Evolutionary conservation across 1,140 invertebrate genomes (phyloP).

Genomic region (Leptinotarsa defecta): DNA sequence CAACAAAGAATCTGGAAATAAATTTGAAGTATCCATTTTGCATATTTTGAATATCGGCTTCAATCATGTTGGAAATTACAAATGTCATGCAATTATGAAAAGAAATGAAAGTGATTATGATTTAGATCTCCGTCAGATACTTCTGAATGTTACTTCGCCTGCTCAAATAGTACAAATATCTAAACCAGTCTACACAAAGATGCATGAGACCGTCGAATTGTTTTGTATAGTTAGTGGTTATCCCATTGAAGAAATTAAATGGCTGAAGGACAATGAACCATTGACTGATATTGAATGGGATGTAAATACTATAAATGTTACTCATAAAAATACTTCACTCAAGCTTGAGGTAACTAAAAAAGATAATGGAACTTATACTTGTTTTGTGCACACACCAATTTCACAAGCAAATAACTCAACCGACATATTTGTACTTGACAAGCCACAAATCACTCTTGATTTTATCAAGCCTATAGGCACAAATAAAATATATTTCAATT

Average conservation of each 20-base stretch:
- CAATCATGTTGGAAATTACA: conserved; percentile 59
- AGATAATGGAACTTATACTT: conserved; percentile 71
- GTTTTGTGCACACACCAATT: conserved; percentile 53
- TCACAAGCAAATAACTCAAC: conserved; percentile 54
- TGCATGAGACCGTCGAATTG: conserved; percentile 58
- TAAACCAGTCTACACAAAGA: conserved; percentile 58
- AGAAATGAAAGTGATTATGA: conserved; percentile 44
- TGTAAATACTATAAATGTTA: conserved; percentile 61
- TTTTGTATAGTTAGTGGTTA: conserved; percentile 64
- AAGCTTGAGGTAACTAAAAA: conserved; percentile 64
- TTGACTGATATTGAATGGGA: conserved; percentile 57
- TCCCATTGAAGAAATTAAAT: conserved; percentile 62
- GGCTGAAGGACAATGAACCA: conserved; percentile 63
- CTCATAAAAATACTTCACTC: conserved; percentile 61
- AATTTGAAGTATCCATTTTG: conserved; percentile 55
- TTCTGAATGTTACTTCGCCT: conserved; percentile 57
- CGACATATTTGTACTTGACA: conserved; percentile 68
- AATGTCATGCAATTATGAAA: conserved; percentile 57
- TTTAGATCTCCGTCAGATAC: conserved; percentile 48
- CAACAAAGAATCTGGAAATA: conserved; percentile 52
- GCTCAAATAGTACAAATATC: conserved; percentile 58
- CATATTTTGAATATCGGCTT: conserved; percentile 56
- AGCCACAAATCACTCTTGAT: conserved; percentile 73
- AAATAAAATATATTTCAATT: conserved; percentile 77
- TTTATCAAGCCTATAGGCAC: conserved; percentile 76